These are phyloP conservation scores for Archegozetes longisetosus DNA, from an alignment of 1,140 invertebrate genomes.

Conservation along the genomic window DNA sequence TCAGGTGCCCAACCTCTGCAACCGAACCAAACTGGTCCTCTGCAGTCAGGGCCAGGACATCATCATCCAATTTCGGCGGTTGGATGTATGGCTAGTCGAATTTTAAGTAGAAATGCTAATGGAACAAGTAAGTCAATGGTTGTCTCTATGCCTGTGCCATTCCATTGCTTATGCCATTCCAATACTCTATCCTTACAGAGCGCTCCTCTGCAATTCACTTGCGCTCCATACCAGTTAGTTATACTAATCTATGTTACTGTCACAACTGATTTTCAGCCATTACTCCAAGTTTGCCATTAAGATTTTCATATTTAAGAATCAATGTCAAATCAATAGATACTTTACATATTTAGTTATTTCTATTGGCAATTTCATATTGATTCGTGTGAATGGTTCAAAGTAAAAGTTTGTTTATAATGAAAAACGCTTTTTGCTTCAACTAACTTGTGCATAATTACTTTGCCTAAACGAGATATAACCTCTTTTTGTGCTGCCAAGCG, in stretches of 20 bases:
- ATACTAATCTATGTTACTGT: neutral
- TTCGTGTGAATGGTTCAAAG: too few relatives aligned
- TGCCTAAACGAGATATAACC: too few relatives aligned
- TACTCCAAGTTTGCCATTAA: too few relatives aligned
- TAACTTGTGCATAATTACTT: too few relatives aligned
- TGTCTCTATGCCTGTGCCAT: neutral
- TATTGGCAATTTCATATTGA: too few relatives aligned
- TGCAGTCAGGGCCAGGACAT: neutral
- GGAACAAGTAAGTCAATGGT: conserved; percentile 22
- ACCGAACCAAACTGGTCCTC: neutral
- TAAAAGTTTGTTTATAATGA: too few relatives aligned
- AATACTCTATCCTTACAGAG: neutral
- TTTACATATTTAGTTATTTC: too few relatives aligned
- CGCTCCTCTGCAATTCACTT: conserved; percentile 21
- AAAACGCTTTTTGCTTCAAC: too few relatives aligned
- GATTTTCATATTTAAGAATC: too few relatives aligned
- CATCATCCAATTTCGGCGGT: neutral
- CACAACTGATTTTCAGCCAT: too few relatives aligned
- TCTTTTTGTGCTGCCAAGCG: too few relatives aligned
- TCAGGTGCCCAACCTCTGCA: neutral
- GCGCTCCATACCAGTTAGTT: neutral
- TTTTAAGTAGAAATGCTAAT: conserved; percentile 19
- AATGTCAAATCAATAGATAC: too few relatives aligned
- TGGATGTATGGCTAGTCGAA: conserved; percentile 7
- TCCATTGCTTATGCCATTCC: conserved; percentile 20